phyloP scores from a whole-genome alignment of 2,113 vertebrate genomes.

The Rhombomys opimus region DNA sequence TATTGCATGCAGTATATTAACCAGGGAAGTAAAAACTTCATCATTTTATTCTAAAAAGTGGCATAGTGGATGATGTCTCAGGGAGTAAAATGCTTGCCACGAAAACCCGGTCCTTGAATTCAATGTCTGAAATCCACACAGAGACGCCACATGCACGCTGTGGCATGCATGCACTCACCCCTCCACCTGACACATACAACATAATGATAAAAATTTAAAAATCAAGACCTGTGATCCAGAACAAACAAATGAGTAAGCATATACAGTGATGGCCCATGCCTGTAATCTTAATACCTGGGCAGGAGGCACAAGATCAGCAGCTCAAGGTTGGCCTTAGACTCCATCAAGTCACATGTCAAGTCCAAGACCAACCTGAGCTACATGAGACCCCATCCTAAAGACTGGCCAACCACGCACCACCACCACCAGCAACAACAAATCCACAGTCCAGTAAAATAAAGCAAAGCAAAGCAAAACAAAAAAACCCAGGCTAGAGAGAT shows the following conservation, averaged over 20 bases:
- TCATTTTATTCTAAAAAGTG: slow-evolving; percentile 7
- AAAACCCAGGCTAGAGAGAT: too few relatives aligned
- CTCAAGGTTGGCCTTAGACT: background rate
- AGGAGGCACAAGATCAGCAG: background rate
- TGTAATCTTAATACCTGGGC: background rate
- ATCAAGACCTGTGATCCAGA: background rate
- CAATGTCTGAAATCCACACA: background rate
- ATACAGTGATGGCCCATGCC: background rate
- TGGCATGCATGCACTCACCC: background rate
- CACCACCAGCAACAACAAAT: background rate
- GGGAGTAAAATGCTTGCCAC: background rate
- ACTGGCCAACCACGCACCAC: background rate
- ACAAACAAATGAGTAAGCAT: background rate
- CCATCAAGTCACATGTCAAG: background rate
- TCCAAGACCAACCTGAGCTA: background rate
- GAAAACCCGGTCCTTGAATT: background rate
- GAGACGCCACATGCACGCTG: background rate
- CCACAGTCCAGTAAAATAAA: slow-evolving; percentile 65
- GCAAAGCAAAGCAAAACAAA: background rate
- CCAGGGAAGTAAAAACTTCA: background rate
- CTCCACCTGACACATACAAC: background rate
- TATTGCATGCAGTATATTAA: slow-evolving; percentile 5
- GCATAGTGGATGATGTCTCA: background rate
- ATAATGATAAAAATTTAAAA: background rate
- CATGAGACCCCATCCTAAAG: background rate